Base-by-base conservation (phyloP, 2,888 invertebrate genomes). In the Oscheius sp. region DNA sequence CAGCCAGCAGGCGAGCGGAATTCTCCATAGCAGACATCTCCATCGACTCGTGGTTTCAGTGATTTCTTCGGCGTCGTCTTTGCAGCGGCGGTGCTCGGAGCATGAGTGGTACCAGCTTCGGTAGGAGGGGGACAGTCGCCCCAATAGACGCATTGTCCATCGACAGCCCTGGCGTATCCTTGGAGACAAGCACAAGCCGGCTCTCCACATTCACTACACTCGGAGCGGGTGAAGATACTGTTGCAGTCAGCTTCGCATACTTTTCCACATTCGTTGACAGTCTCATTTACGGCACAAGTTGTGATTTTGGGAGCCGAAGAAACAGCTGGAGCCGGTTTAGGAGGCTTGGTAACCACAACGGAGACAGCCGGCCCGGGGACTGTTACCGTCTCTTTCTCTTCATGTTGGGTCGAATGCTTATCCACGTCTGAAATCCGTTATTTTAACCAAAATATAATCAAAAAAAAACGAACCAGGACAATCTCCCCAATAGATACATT, bases 241-340 rank as follows among this genome's bases (percentile, higher is more conserved):
- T 80, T 75, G 72, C 88, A 88, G 68, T 88, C 87, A 9, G 87
- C 83, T 70, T 88, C 87, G 69, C 88, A 87, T 13, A 84, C 81
- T 41, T 79, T 70, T 64, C 87, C 87, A 68, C 87, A 87, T 63
- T 85, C 86, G 59, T 85, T 87, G n/a, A 86, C 45, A n/a, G 86
- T 87, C 74, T 87, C 87, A 69, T 86, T 86, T 25, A 77, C 74
- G 3, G 80, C 79, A 63, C 86, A 87, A 12, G 78, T 75, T 2
- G 78, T 69, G 46, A 49, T 56, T 16, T 23, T 58, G 16, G 49
- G 59, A n/a, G 52, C 27, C 0, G 12, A 18, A 18, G 69, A 16
- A 43, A 66, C 63, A 16, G 64, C 46, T 12, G 76, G 69, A 6
- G 68, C 56, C 23, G 66, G 25, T 23, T 29, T 52, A 7, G 52